Base-by-base conservation (phyloP, 2,797 vertebrate genomes). In the Cottoperca gobio region DNA sequence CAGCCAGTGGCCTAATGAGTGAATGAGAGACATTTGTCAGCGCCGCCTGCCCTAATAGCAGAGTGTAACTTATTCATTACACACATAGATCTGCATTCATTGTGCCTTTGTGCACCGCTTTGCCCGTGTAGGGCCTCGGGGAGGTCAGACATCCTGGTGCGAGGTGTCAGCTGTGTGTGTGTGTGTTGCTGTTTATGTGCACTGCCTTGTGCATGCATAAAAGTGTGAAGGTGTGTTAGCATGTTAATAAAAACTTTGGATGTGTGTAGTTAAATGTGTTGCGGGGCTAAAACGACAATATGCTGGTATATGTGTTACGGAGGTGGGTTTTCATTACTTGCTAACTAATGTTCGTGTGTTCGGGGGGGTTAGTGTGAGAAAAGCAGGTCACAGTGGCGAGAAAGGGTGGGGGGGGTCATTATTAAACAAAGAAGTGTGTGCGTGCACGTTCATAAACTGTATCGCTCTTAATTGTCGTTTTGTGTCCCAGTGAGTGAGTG, bases 21-120 rank as follows among this genome's bases (percentile, higher is more conserved):
- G 90, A 93, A 90, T 84, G 93, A 89, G 88, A 90, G 58, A 82
- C 91, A 90, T 95, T 94, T 91, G 92, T 95, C 93, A 94, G 68
- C 5, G 67, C 75, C 53, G 85, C 86, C 86, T 49, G 79, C 72
- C 37, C 88, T 93, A 91, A 93, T 92, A 88, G 89, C 86, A 87
- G 82, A 69, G 84, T 88, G 88, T 92, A 88, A 90, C 83, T 88
- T 91, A 93, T 94, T 94, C 92, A 94, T 94, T 90, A 91, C 86
- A 71, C 84, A 75, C 88, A 88, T 3, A 76, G 79, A 86, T 84
- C 79, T 75, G 78, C 78, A 62, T 85, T 93, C 81, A 84, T 81
- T 80, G 74, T 52, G 82, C 52, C 68, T 39, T 31, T 17, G 63
- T 33, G 16, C 0, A 26, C 45, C 19, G 6, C 37, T 75, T 73